A percentile compares a stretch with the other conserved stretches of the same genome.
Evolutionary conservation across 2,113 vertebrate species (phyloP).

Genomic region (Colossoma macropomum): DNA sequence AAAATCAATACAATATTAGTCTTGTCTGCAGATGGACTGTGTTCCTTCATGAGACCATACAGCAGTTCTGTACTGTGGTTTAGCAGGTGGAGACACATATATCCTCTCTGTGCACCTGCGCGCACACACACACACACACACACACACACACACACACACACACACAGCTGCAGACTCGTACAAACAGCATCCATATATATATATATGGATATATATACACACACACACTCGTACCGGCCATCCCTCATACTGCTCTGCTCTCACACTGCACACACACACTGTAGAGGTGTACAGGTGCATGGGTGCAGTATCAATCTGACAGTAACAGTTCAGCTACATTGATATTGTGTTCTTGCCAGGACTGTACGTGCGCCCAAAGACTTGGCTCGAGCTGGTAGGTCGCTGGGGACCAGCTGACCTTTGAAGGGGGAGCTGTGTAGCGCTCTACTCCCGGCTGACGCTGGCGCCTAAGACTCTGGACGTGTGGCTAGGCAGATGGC

Average conservation of each 20-base stretch:
- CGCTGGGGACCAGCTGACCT: too few relatives aligned
- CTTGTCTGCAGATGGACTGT: too few relatives aligned
- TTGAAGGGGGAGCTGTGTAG: too few relatives aligned
- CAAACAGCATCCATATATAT: background rate
- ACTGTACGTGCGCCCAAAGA: too few relatives aligned
- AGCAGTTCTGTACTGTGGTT: background rate
- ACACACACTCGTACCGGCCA: background rate
- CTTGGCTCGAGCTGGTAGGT: too few relatives aligned
- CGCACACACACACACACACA: background rate
- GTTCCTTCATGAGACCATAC: too few relatives aligned
- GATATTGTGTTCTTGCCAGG: too few relatives aligned
- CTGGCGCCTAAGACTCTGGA: too few relatives aligned
- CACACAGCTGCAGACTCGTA: background rate
- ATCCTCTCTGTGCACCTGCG: background rate
- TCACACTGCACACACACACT: conserved; percentile 21
- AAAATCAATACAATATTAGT: background rate
- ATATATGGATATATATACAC: background rate
- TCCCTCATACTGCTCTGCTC: background rate
- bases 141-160: background rate
- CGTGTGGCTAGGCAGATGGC: too few relatives aligned
- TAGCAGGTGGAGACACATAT: background rate
- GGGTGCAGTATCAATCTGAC: background rate
- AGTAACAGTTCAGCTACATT: too few relatives aligned
- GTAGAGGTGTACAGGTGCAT: background rate
- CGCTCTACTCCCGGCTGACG: too few relatives aligned